Conservation (phyloP, 23 tunicate species). For the Diplosoma virens region DNA sequence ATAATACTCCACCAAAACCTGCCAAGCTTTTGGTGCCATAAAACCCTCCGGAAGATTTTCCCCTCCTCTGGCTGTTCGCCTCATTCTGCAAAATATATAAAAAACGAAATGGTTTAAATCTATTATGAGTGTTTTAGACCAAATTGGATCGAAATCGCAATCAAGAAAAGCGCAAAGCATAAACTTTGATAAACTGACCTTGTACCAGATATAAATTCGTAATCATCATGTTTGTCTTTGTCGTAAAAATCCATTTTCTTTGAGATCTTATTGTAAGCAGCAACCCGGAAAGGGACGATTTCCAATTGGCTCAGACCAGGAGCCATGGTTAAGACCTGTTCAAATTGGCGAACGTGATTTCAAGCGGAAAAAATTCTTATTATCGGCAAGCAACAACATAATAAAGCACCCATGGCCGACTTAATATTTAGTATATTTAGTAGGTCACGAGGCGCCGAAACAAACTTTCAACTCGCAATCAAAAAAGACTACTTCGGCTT, state of each 20-base stretch:
- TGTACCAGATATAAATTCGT: constrained; percentile 95
- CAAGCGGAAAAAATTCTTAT: too few relatives aligned
- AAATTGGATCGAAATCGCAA: too few relatives aligned
- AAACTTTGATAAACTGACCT: constrained; percentile 56
- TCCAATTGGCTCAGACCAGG: constrained; percentile 91
- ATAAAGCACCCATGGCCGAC: too few relatives aligned
- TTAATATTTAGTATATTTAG: too few relatives aligned
- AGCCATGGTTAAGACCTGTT: constrained; percentile 97
- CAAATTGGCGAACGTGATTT: too few relatives aligned
- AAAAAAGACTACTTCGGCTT: too few relatives aligned
- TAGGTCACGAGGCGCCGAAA: too few relatives aligned
- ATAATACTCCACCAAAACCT: constrained; percentile 90
- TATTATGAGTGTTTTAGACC: too few relatives aligned
- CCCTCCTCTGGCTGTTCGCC: constrained; percentile 93
- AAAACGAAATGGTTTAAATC: too few relatives aligned
- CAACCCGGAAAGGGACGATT: constrained; percentile 96
- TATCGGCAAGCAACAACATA: too few relatives aligned
- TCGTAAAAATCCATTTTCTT: constrained; percentile 98
- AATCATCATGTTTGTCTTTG: constrained; percentile 82
- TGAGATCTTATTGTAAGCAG: constrained; percentile 88
- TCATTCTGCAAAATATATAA: constrained; percentile 78
- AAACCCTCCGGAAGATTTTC: constrained; percentile 93
- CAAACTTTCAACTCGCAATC: too few relatives aligned
- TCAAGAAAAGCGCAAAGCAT: too few relatives aligned
- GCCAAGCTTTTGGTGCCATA: constrained; percentile 99